These are phyloP conservation scores for Macrosiphum euphorbiae DNA, from an alignment of 2,888 invertebrate species.

Conservation along the genomic window DNA sequence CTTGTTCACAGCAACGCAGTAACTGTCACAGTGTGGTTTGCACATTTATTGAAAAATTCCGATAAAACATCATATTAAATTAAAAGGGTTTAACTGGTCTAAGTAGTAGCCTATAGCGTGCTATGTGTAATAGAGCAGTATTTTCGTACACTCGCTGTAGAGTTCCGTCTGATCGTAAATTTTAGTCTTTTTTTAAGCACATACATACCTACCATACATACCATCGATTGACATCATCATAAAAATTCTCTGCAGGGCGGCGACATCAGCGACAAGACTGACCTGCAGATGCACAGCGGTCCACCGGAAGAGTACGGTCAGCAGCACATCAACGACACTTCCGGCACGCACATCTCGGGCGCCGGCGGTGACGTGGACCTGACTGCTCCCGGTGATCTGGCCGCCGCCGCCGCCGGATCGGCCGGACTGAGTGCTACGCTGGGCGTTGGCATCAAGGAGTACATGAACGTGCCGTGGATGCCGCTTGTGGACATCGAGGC, in stretches of 20 bases:
- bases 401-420: slow-evolving; percentile 1
- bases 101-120: no score
- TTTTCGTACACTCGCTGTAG: no score
- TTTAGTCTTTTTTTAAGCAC: no score
- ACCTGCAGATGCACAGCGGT: slow-evolving; percentile 37
- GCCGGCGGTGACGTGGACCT: background rate
- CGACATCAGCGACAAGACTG: slow-evolving; percentile 49
- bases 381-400: background rate
- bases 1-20: no score
- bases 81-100: no score
- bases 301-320: slow-evolving; percentile 60
- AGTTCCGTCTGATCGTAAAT: no score
- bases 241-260: background rate
- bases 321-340: slow-evolving; percentile 56
- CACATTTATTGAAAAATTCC: no score
- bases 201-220: no score
- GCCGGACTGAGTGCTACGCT: slow-evolving; percentile 49
- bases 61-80: no score
- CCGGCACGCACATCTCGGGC: background rate
- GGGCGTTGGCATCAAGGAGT: slow-evolving; percentile 66
- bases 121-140: no score
- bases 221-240: no score
- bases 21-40: no score
- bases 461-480: slow-evolving; percentile 66
- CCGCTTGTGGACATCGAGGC: slow-evolving; percentile 63